Evolutionary conservation across 2,113 vertebrate genomes (phyloP).

Genomic region (Myocastor coypus): DNA sequence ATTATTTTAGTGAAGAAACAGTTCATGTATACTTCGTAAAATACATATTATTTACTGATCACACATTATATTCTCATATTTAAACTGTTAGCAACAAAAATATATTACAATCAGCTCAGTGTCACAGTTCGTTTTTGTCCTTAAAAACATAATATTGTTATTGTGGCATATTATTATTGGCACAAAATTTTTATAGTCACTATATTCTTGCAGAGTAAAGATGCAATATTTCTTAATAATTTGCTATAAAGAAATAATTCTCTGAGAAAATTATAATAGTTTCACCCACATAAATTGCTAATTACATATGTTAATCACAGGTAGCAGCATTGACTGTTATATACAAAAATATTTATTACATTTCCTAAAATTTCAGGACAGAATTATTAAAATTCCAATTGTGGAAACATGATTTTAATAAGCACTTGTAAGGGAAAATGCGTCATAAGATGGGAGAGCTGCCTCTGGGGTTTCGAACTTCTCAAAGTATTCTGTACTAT

Average conservation of each 20-base stretch:
- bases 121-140: not conserved
- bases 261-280: not conserved
- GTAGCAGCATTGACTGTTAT: not conserved
- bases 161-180: not conserved
- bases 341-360: not conserved
- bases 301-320: not conserved
- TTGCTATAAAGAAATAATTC: not conserved
- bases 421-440: not conserved
- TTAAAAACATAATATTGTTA: not conserved
- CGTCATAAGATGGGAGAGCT: not conserved
- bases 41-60: not conserved
- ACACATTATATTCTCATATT: not conserved
- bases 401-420: not conserved
- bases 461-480: not conserved
- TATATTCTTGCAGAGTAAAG: constrained; percentile 43
- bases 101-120: not conserved
- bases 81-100: not conserved
- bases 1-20: constrained; percentile 75
- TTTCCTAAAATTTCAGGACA: constrained; percentile 34
- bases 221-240: not conserved
- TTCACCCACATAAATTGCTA: not conserved
- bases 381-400: not conserved
- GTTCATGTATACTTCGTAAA: constrained; percentile 69
- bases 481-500: not conserved
- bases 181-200: not conserved